Percentiles rank a stretch among this genome's conserved stretches.
phyloP scores from a whole-genome alignment of 2,888 invertebrate genomes.

The Luffia ferchaultella region DNA sequence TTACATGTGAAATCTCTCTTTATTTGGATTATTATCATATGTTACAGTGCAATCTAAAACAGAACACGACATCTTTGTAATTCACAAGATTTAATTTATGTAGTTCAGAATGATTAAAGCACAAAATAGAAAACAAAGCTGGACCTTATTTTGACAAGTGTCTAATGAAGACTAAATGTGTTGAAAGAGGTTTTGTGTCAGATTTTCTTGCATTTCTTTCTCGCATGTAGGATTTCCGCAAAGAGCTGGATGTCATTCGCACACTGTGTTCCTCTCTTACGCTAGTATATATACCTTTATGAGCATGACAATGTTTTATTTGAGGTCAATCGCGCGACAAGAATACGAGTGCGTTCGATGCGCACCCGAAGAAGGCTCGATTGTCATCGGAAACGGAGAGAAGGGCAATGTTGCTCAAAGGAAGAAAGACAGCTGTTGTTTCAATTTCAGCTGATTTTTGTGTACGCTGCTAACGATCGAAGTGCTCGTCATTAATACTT shows the following conservation, averaged over 20 bases:
- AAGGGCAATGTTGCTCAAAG: conserved; percentile 38
- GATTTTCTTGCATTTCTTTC: background rate
- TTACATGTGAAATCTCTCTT: too few relatives aligned
- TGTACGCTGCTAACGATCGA: conserved; percentile 34
- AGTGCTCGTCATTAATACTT: background rate
- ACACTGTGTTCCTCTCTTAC: background rate
- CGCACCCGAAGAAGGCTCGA: conserved; percentile 35
- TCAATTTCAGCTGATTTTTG: conserved; percentile 66
- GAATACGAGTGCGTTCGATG: conserved; percentile 37
- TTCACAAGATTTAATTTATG: too few relatives aligned
- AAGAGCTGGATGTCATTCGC: background rate
- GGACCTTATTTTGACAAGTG: background rate
- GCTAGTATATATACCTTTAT: background rate
- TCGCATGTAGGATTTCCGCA: background rate
- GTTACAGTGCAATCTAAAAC: too few relatives aligned
- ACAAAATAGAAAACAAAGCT: background rate
- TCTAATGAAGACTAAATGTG: background rate
- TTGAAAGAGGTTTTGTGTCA: background rate
- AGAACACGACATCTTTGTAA: too few relatives aligned
- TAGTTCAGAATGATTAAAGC: too few relatives aligned
- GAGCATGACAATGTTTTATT: conserved; percentile 13
- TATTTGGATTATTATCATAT: too few relatives aligned
- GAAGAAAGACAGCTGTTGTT: conserved; percentile 63
- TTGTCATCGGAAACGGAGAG: conserved; percentile 44
- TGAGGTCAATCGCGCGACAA: conserved; percentile 34